Base-by-base conservation (phyloP, 2,888 invertebrate genomes). In the Autographa pulchrina region DNA sequence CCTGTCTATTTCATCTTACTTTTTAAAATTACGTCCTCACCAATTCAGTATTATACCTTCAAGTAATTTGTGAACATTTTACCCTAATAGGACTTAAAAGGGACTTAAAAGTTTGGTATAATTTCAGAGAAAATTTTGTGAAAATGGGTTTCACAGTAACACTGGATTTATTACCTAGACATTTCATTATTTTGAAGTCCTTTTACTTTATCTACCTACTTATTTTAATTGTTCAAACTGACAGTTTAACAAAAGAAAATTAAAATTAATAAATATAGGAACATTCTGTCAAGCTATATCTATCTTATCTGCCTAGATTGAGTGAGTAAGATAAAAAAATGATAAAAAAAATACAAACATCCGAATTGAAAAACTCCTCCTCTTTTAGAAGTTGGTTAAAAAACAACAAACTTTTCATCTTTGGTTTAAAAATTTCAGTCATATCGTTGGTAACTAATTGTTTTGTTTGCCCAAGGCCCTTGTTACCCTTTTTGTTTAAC, bases 401-500 rank as follows among this genome's bases (percentile, higher is more conserved):
- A 6, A 48, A 4, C 25, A 72, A 35, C 25, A 9, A 41, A 38
- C 0, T 48, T 41, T 38, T 59, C 16, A 9, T 59, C 18, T 59
- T 62, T n/a, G 48, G 14, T 43, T 70, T 66, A 48, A 18, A 68
- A 73, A 65, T 61, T 32, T 52, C 62, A 25, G 56, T 63, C n/a
- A 65, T 62, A 54, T 69, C n/a, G 52, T 65, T 74, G 52, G 59
- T 41, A 66, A 58, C 18, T 48, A 66, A 54, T 69, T 54, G 41
- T 59, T 62, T 41, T 56, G 38, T 14, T 35, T n/a, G 59, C 68
- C 62, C 56, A 11, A 5, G 18, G 79, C 54, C 58, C 35, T 72
- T 31, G 31, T 75, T 70, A 75, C 58, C 56, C 69, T 65, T 54
- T 7, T 60, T 61, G 60, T 67, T 71, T 32, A 68, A 70, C 72